These are phyloP conservation scores for Neoseiulus cucumeris DNA, from an alignment of 1,140 invertebrate species.

Conservation along the genomic window DNA sequence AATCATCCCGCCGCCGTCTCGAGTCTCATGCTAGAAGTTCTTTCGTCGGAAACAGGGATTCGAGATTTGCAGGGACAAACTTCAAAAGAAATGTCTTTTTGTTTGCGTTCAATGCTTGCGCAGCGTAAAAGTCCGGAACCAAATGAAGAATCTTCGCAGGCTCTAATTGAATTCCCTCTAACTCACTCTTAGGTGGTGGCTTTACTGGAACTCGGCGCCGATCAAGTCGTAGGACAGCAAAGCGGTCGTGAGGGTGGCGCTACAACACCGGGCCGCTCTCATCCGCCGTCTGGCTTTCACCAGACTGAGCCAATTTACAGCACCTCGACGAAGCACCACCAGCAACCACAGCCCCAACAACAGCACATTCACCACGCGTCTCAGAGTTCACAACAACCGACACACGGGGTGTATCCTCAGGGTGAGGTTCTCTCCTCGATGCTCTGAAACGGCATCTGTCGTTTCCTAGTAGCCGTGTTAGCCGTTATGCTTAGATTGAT, in stretches of 20 bases:
- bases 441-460: too few species aligned
- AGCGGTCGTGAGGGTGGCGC: background rate
- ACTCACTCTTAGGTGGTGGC: background rate
- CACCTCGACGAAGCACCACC: conserved; percentile 4
- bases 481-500: too few species aligned
- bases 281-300: conserved; percentile 3
- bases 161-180: too few species aligned
- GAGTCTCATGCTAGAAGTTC: too few species aligned
- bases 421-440: background rate
- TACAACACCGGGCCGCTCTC: background rate
- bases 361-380: background rate
- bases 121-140: too few species aligned
- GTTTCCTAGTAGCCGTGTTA: too few species aligned
- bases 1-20: too few species aligned
- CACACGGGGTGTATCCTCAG: background rate
- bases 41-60: too few species aligned
- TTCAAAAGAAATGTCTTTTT: too few species aligned
- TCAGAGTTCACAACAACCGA: background rate
- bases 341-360: background rate
- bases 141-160: too few species aligned
- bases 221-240: conserved; percentile 4
- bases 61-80: too few species aligned
- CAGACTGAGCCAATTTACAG: conserved; percentile 10
- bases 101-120: too few species aligned
- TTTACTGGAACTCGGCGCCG: background rate